These are phyloP conservation scores for Tokudaia tokunoshimensis DNA, from an alignment of 2,797 vertebrate genomes.

Conservation along the genomic window DNA sequence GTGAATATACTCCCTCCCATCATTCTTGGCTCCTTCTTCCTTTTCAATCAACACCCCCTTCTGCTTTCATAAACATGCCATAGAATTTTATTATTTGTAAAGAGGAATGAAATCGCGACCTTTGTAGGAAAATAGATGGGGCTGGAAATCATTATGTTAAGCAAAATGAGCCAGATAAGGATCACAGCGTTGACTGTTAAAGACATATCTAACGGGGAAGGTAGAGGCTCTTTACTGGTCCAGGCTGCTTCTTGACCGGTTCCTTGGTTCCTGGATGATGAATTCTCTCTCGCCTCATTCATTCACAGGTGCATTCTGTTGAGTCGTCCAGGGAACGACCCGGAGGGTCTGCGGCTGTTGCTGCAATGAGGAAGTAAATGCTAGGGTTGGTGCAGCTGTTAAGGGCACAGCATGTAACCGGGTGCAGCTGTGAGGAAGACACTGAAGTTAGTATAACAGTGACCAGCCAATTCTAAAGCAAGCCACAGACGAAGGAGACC, in stretches of 20 bases:
- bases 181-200: neutral
- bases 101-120: neutral
- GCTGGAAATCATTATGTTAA: neutral
- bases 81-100: neutral
- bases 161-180: neutral
- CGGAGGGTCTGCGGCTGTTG: neutral
- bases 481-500: conserved; percentile 79
- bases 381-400: conserved; percentile 50
- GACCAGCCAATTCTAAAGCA: conserved; percentile 80
- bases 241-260: neutral
- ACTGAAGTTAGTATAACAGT: neutral
- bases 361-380: conserved; percentile 40
- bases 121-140: neutral
- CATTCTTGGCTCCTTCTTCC: no score
- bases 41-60: neutral
- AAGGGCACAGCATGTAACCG: neutral
- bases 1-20: neutral
- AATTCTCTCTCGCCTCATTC: neutral
- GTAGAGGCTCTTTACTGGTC: neutral
- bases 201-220: neutral
- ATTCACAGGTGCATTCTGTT: neutral
- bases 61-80: neutral
- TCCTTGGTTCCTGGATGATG: neutral
- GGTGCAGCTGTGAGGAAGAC: neutral
- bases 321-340: neutral